phyloP scores from a whole-genome alignment of 2,888 invertebrate species.

The Plemyria rubiginata region DNA sequence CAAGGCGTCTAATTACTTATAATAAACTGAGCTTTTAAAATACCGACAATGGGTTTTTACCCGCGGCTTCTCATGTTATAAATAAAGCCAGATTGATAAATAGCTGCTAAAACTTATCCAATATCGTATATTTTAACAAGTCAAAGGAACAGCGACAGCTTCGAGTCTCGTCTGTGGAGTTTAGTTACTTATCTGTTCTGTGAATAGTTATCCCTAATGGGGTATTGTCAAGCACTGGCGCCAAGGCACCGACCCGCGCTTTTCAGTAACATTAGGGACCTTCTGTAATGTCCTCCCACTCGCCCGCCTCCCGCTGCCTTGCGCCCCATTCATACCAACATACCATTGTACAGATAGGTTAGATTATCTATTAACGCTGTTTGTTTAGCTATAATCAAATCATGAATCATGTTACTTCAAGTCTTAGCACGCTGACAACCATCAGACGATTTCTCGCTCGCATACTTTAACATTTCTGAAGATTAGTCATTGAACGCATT shows the following conservation, averaged over 20 bases:
- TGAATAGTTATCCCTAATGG: slow-evolving; percentile 58
- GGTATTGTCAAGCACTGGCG: slow-evolving; percentile 60
- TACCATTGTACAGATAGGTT: slow-evolving; percentile 24
- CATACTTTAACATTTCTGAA: no score
- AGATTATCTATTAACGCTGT: slow-evolving; percentile 26
- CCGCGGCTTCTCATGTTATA: slow-evolving; percentile 10
- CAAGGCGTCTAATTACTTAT: slow-evolving; percentile 12
- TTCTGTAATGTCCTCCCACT: slow-evolving; percentile 55
- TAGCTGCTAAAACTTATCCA: slow-evolving; percentile 2
- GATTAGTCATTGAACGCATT: no score
- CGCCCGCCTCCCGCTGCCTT: slow-evolving; percentile 50
- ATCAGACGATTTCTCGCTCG: no score
- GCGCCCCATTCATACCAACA: slow-evolving; percentile 39
- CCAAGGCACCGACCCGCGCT: slow-evolving; percentile 47
- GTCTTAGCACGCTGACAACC: slow-evolving; percentile 15
- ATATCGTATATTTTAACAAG: slow-evolving; percentile 27
- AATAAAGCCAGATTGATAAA: slow-evolving; percentile 14
- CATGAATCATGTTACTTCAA: slow-evolving; percentile 20
- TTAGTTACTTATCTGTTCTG: slow-evolving; percentile 42
- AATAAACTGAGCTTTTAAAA: slow-evolving; percentile 10
- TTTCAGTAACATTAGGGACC: slow-evolving; percentile 52
- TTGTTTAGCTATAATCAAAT: slow-evolving; percentile 24
- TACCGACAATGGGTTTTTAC: slow-evolving; percentile 9
- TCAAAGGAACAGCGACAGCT: slow-evolving; percentile 15
- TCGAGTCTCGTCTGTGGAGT: slow-evolving; percentile 32